These are phyloP conservation scores for Coregonus clupeaformis DNA, from an alignment of 2,113 vertebrate species.

Conservation along the genomic window DNA sequence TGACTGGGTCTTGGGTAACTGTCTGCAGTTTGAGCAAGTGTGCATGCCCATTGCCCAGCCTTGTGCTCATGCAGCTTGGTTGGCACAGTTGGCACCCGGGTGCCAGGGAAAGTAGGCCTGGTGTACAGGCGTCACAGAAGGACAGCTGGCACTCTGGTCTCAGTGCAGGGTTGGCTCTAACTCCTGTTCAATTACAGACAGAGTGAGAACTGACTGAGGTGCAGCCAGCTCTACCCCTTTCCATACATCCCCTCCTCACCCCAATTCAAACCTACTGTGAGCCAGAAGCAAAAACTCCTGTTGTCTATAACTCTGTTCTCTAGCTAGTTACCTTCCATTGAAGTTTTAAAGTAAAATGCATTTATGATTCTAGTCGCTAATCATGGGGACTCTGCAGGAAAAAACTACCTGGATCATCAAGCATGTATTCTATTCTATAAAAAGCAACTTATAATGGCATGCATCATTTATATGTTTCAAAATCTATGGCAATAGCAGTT, in stretches of 20 bases:
- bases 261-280: background rate
- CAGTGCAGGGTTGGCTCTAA: background rate
- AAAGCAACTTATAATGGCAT: too few relatives aligned
- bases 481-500: too few relatives aligned
- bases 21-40: background rate
- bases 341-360: too few relatives aligned
- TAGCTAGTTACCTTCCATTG: too few relatives aligned
- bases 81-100: background rate
- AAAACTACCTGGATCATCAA: too few relatives aligned
- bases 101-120: slow-evolving; percentile 1
- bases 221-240: background rate
- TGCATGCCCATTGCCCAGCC: background rate
- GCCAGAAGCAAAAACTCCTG: background rate
- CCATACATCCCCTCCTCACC: background rate
- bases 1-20: background rate
- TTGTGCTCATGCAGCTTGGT: background rate
- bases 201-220: background rate
- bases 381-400: too few relatives aligned
- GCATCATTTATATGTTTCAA: too few relatives aligned
- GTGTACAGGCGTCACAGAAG: background rate
- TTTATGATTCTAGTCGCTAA: too few relatives aligned
- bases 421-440: too few relatives aligned
- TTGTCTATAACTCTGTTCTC: background rate
- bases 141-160: background rate
- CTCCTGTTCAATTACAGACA: background rate